phyloP scores from a whole-genome alignment of 2,113 vertebrate species.

The Ptilonorhynchus violaceus region DNA sequence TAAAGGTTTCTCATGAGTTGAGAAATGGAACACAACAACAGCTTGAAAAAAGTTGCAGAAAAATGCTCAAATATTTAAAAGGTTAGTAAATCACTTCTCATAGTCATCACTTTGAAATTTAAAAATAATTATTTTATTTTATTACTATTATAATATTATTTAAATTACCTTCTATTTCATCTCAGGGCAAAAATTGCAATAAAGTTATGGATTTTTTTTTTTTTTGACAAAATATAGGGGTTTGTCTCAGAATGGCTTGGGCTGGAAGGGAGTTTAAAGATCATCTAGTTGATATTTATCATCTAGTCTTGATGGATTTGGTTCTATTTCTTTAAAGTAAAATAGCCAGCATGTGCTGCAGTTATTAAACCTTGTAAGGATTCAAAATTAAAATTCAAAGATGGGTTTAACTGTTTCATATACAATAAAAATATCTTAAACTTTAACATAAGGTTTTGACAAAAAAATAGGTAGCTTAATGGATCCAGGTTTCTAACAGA shows the following conservation, averaged over 20 bases:
- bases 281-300: background rate
- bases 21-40: background rate
- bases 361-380: background rate
- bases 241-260: background rate
- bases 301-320: background rate
- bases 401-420: background rate
- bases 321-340: background rate
- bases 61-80: background rate
- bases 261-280: background rate
- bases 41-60: background rate
- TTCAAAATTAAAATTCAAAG: conserved; percentile 3
- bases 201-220: background rate
- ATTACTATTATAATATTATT: background rate
- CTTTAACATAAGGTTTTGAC: background rate
- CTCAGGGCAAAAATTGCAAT: background rate
- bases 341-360: background rate
- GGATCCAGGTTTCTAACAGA: background rate
- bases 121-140: background rate
- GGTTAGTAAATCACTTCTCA: background rate
- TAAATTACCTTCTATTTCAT: background rate
- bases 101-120: background rate
- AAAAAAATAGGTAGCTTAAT: background rate
- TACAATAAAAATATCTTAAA: background rate
- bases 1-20: background rate
- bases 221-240: background rate